phyloP scores from a whole-genome alignment of 1,140 invertebrate genomes.

The Belonocnema kinseyi region DNA sequence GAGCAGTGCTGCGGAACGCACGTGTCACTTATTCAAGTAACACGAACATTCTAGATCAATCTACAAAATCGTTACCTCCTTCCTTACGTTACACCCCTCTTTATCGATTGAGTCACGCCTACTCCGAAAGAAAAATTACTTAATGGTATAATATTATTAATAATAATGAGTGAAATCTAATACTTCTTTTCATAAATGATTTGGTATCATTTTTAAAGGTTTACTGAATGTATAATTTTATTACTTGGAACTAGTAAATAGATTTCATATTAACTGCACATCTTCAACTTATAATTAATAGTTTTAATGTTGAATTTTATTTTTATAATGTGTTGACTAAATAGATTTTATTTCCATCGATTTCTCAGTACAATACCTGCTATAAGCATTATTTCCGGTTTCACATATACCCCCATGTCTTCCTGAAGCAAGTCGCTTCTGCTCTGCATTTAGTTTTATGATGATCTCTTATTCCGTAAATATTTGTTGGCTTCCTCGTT shows the following conservation, averaged over 20 bases:
- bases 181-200: neutral
- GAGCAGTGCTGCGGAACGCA: no score
- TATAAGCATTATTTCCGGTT: conserved; percentile 18
- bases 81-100: no score
- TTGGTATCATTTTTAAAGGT: neutral
- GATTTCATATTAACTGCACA: conserved; percentile 1
- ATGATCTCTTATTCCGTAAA: neutral
- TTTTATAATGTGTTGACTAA: neutral
- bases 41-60: no score
- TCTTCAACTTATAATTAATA: neutral
- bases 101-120: no score
- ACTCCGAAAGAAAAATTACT: no score
- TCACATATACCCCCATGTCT: conserved; percentile 27
- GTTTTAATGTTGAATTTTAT: conserved; percentile 12
- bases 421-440: conserved; percentile 8
- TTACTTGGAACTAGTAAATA: conserved; percentile 3
- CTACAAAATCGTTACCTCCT: no score
- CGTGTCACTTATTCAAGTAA: no score
- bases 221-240: conserved; percentile 10
- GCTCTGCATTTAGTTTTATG: neutral
- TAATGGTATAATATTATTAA: no score
- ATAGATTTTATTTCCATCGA: neutral
- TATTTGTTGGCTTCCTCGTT: conserved; percentile 15
- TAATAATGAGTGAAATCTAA: no score
- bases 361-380: neutral